Evolutionary conservation across 2,797 vertebrate genomes (phyloP), one percentile per base, ranked within the genome.

Genomic region (Xerus rutilus): DNA sequence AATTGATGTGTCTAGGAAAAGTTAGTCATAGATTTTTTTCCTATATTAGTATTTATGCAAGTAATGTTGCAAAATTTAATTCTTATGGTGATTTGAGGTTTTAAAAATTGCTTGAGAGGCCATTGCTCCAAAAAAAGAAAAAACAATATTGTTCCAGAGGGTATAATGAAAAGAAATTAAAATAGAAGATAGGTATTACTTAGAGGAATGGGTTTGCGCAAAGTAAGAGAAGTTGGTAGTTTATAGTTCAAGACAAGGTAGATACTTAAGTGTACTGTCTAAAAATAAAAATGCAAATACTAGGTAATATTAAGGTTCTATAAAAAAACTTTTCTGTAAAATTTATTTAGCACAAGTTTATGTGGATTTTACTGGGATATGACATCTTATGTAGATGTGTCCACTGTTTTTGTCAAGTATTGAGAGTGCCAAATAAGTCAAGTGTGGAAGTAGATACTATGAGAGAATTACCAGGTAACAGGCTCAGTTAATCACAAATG

Each of bases 401-500:
- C 52, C 23, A 59, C 10, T 76, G 70, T 57, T 73, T 90, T 92
- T 87, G 18, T 73, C 21, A 72, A 72, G 25, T 15, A 47, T 21
- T 54, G 30, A 79, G 43, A 89, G 59, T 11, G 8, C 20, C 28
- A 4, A 43, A 25, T 14, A 28, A 72, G 64, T 57, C 17, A n/a
- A 78, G 54, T 0, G 39, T 77, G 13, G 65, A 86, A 54, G 62
- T 32, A 69, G 43, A 4, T 28, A 47, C 14, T 76, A 2, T 67
- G 39, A 72, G 20, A 65, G 17, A 65, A 72, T 86, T 91, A 94
- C 59, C 76, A 89, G 67, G 28, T 86, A 79, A 93, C 86, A 91
- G 32, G 23, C 39, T 94, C 77, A 70, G 84, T 95, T 95, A 89
- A 85, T 90, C 91, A 90, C 52, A 43, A 77, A 70, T 70, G 88